A percentile compares a stretch with the other conserved stretches of the same genome.
Conservation (phyloP, 2,888 invertebrate species). For the Drosophila austrosaltans region DNA sequence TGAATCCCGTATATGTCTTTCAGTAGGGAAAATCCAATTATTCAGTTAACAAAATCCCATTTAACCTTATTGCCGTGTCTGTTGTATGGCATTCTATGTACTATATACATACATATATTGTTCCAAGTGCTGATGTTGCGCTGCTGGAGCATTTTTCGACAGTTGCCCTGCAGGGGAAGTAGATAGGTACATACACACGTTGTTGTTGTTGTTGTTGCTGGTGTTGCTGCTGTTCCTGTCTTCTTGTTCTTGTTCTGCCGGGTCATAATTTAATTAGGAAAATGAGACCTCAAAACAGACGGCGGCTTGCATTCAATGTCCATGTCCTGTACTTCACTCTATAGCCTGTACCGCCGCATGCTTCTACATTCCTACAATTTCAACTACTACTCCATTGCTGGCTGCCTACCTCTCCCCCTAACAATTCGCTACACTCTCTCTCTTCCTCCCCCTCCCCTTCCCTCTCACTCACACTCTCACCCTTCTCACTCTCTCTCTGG, state of each 20-base stretch:
- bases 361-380: neutral
- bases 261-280: conserved; percentile 77
- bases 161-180: neutral
- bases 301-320: conserved; percentile 57
- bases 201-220: conserved; percentile 14
- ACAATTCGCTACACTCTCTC: conserved; percentile 11
- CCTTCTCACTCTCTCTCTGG: conserved; percentile 9
- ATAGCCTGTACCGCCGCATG: conserved; percentile 9
- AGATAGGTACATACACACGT: conserved; percentile 19
- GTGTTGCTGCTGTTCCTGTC: conserved; percentile 18
- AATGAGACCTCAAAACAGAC: conserved; percentile 74
- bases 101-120: neutral
- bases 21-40: neutral
- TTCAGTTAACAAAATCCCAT: conserved; percentile 27
- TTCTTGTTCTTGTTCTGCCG: conserved; percentile 61
- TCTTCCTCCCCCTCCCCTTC: neutral
- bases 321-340: conserved; percentile 38
- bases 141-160: conserved; percentile 7
- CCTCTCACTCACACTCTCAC: conserved; percentile 23
- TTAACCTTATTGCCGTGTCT: conserved; percentile 12
- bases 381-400: neutral
- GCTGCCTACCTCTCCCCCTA: conserved; percentile 14
- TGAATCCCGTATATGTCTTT: neutral
- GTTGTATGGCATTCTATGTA: neutral
- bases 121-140: conserved; percentile 2